Evolutionary conservation across 2,888 invertebrate genomes (phyloP), one percentile per base, ranked within the genome.

Genomic region (Halictus ligatus): DNA sequence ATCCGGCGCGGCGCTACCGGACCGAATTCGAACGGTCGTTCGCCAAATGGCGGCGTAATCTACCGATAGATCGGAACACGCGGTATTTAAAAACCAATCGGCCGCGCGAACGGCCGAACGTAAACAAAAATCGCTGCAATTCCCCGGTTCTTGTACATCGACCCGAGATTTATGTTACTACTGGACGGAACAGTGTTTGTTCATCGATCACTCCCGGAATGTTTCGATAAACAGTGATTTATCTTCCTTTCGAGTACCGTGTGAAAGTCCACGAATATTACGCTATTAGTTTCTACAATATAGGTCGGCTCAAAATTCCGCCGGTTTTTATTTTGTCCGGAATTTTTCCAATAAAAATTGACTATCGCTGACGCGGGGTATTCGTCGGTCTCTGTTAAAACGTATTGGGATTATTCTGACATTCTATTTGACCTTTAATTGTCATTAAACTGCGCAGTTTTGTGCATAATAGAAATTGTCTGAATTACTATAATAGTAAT

Each of bases 21-120:
- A 21, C 71, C 54, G 69, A 64, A 21, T 75, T 75, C 75, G 50
- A 43, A 76, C 67, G 13, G 25, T 58, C 35, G 13, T 43, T 35
- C 35, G 8, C 12, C 50, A 15, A 46, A 48, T 6, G 13, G 29
- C 60, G 43, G 21, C 12, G 60, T 29, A 54, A 75, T 10, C 8
- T 35, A 29, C 58, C 40, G 40, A 67, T 67, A 43, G n/a, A 12
- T 48, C 58, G 18, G 35, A 18, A 40, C 25, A 48, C 8, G 21
- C 50, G 78, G 75, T 71, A 43, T 64, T 84, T 72, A 72, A 84
- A 15, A 67, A 54, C 25, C 35, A 64, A 84, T 84, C 72, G 58
- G 71, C 46, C 64, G 25, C n/a, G 72, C 25, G 74, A 50, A 25
- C 50, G 69, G 35, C 50, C 7, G 46, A 2, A 40, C 35, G 25